A percentile compares a stretch with the other conserved stretches of the same genome.
Evolutionary conservation across 1,140 invertebrate genomes (phyloP).

Genomic region (Neuroterus valhalla): DNA sequence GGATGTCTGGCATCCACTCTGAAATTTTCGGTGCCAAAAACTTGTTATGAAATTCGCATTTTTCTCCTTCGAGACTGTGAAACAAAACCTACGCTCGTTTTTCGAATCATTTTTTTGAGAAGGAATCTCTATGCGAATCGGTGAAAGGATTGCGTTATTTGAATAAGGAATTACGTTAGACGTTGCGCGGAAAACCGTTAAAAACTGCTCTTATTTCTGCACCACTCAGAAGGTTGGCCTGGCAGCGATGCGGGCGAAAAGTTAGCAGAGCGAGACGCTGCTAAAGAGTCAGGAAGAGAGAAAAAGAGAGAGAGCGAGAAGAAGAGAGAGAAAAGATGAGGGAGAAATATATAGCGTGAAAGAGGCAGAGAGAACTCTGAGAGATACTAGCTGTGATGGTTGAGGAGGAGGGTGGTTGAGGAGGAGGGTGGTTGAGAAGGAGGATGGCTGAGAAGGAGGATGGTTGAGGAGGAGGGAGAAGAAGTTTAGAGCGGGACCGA

Average conservation of each 20-base stretch:
- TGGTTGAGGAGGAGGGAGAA: slow-evolving; percentile 9
- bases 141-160: background rate
- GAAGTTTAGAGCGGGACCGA: slow-evolving; percentile 30
- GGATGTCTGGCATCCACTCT: too few relatives aligned
- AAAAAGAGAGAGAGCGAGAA: slow-evolving; percentile 28
- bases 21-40: too few relatives aligned
- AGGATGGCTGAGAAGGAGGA: slow-evolving; percentile 24
- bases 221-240: slow-evolving; percentile 14
- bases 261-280: slow-evolving; percentile 21
- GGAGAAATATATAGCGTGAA: slow-evolving; percentile 31
- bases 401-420: slow-evolving; percentile 31
- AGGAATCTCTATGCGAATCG: too few relatives aligned
- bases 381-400: slow-evolving; percentile 26
- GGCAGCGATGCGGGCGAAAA: slow-evolving; percentile 21
- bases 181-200: slow-evolving; percentile 10
- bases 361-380: slow-evolving; percentile 6
- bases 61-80: too few relatives aligned
- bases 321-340: slow-evolving; percentile 32
- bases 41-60: too few relatives aligned
- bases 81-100: too few relatives aligned
- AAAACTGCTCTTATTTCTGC: slow-evolving; percentile 20
- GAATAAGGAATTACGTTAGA: background rate
- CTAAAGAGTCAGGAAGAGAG: slow-evolving; percentile 19
- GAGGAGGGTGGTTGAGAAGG: slow-evolving; percentile 23
- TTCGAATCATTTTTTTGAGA: too few relatives aligned